phyloP scores from a whole-genome alignment of 2,113 vertebrate genomes.

The Redunca redunca region DNA sequence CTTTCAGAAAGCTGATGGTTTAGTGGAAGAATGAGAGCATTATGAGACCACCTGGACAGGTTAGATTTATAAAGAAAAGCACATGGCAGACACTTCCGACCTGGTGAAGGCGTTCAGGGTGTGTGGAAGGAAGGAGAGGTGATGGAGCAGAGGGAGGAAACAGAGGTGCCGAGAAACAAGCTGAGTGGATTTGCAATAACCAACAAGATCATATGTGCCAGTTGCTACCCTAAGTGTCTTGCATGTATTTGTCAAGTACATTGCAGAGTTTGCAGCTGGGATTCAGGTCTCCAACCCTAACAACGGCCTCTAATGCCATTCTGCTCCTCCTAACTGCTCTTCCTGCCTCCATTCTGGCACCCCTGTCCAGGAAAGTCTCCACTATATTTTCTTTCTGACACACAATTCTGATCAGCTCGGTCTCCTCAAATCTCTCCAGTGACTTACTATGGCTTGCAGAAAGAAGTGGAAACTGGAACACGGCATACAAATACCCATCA shows the following conservation, averaged over 20 bases:
- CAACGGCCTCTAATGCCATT: background rate
- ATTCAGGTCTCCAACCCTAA: background rate
- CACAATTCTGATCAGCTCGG: background rate
- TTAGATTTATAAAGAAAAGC: slow-evolving; percentile 19
- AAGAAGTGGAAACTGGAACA: background rate
- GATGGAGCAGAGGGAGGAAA: background rate
- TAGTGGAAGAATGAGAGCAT: background rate
- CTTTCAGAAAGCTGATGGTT: background rate
- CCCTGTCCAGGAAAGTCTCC: slow-evolving; percentile 24
- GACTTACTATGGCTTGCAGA: background rate
- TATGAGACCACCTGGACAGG: background rate
- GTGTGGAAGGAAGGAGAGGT: background rate
- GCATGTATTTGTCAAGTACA: background rate
- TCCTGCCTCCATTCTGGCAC: background rate
- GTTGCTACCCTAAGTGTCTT: background rate
- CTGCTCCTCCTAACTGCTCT: background rate
- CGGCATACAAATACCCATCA: background rate
- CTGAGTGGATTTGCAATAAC: background rate
- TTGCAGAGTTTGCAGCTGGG: background rate
- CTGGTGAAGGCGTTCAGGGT: background rate
- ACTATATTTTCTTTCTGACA: background rate
- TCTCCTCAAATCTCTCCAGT: background rate
- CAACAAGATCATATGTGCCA: background rate
- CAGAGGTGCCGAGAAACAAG: background rate
- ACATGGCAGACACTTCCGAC: background rate